These are phyloP conservation scores for Dicrostonyx torquatus DNA, from an alignment of 2,797 vertebrate species.

Conservation along the genomic window DNA sequence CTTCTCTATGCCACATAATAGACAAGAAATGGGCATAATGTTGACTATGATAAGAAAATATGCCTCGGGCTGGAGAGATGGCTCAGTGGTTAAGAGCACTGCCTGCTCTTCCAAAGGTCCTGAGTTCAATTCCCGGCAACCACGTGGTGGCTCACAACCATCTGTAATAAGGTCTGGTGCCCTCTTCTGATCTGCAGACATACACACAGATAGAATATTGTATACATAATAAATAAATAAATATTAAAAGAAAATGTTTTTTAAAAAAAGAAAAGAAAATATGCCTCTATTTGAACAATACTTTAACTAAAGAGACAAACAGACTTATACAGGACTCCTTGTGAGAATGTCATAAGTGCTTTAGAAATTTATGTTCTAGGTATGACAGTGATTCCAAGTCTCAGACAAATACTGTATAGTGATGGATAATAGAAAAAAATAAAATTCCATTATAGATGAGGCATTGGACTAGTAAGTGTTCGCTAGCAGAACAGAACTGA, in stretches of 20 bases:
- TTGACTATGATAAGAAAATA: not conserved
- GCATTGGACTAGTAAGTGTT: not conserved
- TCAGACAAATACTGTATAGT: not conserved
- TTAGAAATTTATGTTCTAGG: not conserved
- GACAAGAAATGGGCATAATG: not conserved
- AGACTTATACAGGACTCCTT: not conserved
- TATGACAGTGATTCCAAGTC: not conserved
- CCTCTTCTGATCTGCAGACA: too few species aligned
- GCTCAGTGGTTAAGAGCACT: too few species aligned
- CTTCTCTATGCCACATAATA: not conserved
- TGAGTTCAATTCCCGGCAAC: too few species aligned
- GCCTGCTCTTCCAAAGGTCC: too few species aligned
- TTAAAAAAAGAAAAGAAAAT: too few species aligned
- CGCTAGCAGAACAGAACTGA: not conserved
- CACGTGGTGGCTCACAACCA: too few species aligned
- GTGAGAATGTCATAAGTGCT: not conserved
- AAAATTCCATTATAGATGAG: not conserved
- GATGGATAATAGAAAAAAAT: not conserved
- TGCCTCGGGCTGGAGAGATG: too few species aligned
- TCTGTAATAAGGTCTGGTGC: too few species aligned
- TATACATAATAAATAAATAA: too few species aligned
- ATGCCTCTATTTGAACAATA: not conserved
- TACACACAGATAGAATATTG: too few species aligned
- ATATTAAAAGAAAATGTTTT: too few species aligned
- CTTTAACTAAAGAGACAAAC: not conserved